Evolutionary conservation across 2,113 vertebrate genomes (phyloP).

Genomic region (Ictalurus punctatus): DNA sequence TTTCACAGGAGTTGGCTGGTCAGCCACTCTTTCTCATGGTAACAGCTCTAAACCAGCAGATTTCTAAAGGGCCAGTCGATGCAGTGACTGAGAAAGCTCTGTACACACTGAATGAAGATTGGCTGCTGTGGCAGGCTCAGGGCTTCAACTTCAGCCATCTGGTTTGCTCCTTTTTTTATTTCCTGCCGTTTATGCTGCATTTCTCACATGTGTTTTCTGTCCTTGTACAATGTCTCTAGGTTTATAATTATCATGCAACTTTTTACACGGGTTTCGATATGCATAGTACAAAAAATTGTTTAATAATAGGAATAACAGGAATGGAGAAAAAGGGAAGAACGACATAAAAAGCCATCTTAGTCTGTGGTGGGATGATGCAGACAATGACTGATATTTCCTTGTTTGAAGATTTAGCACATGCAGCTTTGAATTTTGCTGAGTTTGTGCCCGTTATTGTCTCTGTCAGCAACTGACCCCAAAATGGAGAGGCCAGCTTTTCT

Average conservation of each 20-base stretch:
- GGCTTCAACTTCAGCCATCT: constrained; percentile 86
- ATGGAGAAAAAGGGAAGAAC: not conserved
- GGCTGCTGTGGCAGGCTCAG: constrained; percentile 92
- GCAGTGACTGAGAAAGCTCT: constrained; percentile 89
- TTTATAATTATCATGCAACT: not conserved
- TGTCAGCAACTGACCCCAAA: not conserved
- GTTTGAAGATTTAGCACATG: not conserved
- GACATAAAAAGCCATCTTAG: not conserved
- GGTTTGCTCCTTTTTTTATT: constrained; percentile 69
- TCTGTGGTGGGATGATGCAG: not conserved
- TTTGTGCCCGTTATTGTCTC: not conserved
- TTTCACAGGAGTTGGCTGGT: constrained; percentile 85
- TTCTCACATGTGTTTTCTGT: not conserved
- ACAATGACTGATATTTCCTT: not conserved
- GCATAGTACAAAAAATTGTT: not conserved
- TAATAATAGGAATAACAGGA: not conserved
- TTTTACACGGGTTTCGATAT: not conserved
- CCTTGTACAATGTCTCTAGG: not conserved
- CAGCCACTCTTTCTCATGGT: constrained; percentile 89
- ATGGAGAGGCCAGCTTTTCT: not conserved
- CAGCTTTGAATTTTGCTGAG: not conserved
- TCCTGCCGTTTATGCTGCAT: not conserved
- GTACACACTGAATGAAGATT: constrained; percentile 94
- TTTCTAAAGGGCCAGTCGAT: constrained; percentile 90
- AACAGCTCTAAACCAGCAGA: constrained; percentile 88